Conservation (phyloP, 2,113 vertebrate species). For the Macquaria australasica region DNA sequence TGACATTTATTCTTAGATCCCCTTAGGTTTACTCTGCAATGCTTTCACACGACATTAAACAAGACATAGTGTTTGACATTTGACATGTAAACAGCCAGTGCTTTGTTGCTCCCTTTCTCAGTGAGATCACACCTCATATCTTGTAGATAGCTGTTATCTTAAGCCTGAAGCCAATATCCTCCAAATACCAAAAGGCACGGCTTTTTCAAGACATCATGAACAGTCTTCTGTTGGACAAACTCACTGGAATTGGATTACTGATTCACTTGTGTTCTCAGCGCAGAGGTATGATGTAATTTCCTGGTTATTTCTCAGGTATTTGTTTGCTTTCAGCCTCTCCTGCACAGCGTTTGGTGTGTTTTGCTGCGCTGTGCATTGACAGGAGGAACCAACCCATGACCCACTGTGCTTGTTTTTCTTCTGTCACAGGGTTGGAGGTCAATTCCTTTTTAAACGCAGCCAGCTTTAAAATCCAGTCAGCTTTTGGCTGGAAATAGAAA, state of each 20-base stretch:
- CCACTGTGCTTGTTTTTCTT: slow-evolving; percentile 81
- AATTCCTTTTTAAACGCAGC: slow-evolving; percentile 74
- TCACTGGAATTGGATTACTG: slow-evolving; percentile 71
- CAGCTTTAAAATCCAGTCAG: slow-evolving; percentile 57
- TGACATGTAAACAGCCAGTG: slow-evolving; percentile 46
- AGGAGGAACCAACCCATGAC: slow-evolving; percentile 76
- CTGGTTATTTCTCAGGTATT: slow-evolving; percentile 80
- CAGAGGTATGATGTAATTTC: slow-evolving; percentile 78
- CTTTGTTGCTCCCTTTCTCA: slow-evolving; percentile 1
- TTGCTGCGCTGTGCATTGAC: slow-evolving; percentile 68
- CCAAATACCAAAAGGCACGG: slow-evolving; percentile 56
- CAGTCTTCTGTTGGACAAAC: slow-evolving; percentile 56
- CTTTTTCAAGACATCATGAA: slow-evolving; percentile 45
- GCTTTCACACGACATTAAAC: slow-evolving; percentile 44
- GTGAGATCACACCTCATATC: slow-evolving; percentile 42
- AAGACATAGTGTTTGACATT: slow-evolving; percentile 26
- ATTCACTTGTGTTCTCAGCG: slow-evolving; percentile 72
- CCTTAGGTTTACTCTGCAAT: slow-evolving; percentile 23
- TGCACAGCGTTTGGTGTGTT: slow-evolving; percentile 55
- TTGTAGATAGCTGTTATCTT: slow-evolving; percentile 61
- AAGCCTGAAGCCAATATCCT: slow-evolving; percentile 62
- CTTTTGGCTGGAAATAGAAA: slow-evolving; percentile 64
- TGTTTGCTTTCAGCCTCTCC: slow-evolving; percentile 71
- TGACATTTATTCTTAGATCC: slow-evolving; percentile 25
- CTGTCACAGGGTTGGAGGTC: slow-evolving; percentile 75